Base-by-base conservation (phyloP, 2,888 invertebrate genomes). In the Boloria euphrosyne region DNA sequence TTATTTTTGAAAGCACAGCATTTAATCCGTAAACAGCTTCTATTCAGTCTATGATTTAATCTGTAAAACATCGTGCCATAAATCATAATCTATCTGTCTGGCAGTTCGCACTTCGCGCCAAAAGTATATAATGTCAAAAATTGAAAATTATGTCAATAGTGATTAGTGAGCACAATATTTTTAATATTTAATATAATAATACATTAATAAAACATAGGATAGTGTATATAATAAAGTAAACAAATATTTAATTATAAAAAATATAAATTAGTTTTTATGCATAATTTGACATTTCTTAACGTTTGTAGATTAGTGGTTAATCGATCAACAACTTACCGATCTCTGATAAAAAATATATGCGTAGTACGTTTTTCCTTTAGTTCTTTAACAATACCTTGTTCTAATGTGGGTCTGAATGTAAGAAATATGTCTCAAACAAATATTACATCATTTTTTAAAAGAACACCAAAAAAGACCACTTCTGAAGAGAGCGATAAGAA, bases 371-470 rank as follows among this genome's bases (percentile, higher is more conserved):
- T 31, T 47, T 18, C 16, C 18, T 16, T 13, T 16, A 44, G 44
- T 44, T 27, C 14, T 4, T 27, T 44, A 22, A 51, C 7, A 62
- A 3, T 49, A 31, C 7, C 62, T 61, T 62, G 64, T 17, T 13
- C 73, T 52, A 59, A 58, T 63, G 62, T 71, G 43, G 54, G 57
- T 52, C 14, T 68, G 27, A 65, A 66, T 61, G 17, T 59, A 14
- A 78, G 73, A 70, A 82, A 67, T 1, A 93, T 93, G 92, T 80
- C 93, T 2, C 93, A 93, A 73, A 86, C 83, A 73, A 91, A 86
- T 69, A 92, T 93, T 47, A 92, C 83, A 13, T 92, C 90, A 0
- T 93, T 92, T 71, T 93, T 92, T 70, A 87, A 85, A 69, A 79
- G 79, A 52, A 84, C 85, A 10, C 89, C 90, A 0, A 85, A 87